Conservation (phyloP, 1,140 invertebrate species). For the Dendrolimus kikuchii region DNA sequence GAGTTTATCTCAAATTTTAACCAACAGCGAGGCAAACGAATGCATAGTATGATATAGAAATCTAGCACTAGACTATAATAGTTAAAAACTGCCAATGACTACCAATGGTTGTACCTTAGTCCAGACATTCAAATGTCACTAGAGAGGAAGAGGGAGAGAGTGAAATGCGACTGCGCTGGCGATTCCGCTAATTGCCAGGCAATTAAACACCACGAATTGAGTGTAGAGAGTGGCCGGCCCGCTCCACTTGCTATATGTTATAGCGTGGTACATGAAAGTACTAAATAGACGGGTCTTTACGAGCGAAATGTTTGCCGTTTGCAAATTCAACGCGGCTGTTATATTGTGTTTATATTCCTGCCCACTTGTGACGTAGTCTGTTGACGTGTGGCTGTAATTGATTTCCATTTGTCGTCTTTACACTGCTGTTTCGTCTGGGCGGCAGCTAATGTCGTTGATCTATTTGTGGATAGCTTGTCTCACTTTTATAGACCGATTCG, state of each 20-base stretch:
- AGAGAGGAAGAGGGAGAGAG: constrained; percentile 28
- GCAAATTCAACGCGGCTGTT: constrained; percentile 18
- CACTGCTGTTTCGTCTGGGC: too few relatives aligned
- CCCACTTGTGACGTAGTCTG: neutral
- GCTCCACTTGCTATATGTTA: constrained; percentile 65
- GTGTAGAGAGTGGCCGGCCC: constrained; percentile 60
- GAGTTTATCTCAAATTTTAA: too few relatives aligned
- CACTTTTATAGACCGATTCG: too few relatives aligned
- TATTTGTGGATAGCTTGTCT: too few relatives aligned
- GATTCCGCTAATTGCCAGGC: constrained; percentile 48
- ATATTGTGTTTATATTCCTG: neutral
- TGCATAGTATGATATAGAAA: too few relatives aligned
- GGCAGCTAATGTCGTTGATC: too few relatives aligned
- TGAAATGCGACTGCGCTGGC: constrained; percentile 42
- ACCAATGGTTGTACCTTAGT: too few relatives aligned
- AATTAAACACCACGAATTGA: constrained; percentile 59
- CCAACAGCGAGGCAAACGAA: too few relatives aligned
- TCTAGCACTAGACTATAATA: too few relatives aligned
- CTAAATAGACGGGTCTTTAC: constrained; percentile 30
- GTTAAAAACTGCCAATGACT: too few relatives aligned
- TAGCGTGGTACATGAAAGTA: constrained; percentile 45
- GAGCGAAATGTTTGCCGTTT: constrained; percentile 23
- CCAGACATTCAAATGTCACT: neutral
- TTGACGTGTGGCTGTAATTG: neutral
- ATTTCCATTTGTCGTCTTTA: too few relatives aligned